phyloP scores from a whole-genome alignment of 1,140 invertebrate species.

The Dreissena rostriformis region DNA sequence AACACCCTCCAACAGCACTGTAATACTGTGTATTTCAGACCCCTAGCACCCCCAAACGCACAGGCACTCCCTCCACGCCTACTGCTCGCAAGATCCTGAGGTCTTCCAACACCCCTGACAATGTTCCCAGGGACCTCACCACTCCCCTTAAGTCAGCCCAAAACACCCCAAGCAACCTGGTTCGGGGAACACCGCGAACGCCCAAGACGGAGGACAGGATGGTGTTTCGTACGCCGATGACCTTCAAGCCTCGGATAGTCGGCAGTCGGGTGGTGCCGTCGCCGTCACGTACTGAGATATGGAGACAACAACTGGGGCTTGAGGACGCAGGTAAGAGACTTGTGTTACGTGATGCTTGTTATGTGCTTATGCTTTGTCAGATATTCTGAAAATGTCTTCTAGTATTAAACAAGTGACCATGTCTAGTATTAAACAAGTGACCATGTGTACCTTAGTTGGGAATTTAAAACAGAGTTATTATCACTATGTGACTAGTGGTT shows the following conservation, averaged over 20 bases:
- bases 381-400: too few relatives aligned
- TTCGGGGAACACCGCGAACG: background rate
- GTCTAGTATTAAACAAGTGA: too few relatives aligned
- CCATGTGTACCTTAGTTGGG: too few relatives aligned
- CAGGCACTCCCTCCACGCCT: constrained; percentile 4
- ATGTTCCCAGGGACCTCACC: background rate
- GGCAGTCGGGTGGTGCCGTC: constrained; percentile 68
- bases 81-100: background rate
- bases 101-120: background rate
- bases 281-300: constrained; percentile 70
- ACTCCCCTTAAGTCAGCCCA: background rate
- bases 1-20: background rate
- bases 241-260: constrained; percentile 66
- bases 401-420: too few relatives aligned
- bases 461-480: too few relatives aligned
- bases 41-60: constrained; percentile 10
- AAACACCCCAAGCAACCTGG: background rate
- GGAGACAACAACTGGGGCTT: constrained; percentile 70
- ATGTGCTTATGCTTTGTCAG: background rate
- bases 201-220: constrained; percentile 32
- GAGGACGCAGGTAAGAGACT: constrained; percentile 21
- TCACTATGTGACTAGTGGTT: too few relatives aligned
- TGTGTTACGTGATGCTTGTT: background rate
- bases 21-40: background rate
- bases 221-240: constrained; percentile 73